phyloP scores from a whole-genome alignment of 2,888 invertebrate genomes.

The Limnephilus lunatus region DNA sequence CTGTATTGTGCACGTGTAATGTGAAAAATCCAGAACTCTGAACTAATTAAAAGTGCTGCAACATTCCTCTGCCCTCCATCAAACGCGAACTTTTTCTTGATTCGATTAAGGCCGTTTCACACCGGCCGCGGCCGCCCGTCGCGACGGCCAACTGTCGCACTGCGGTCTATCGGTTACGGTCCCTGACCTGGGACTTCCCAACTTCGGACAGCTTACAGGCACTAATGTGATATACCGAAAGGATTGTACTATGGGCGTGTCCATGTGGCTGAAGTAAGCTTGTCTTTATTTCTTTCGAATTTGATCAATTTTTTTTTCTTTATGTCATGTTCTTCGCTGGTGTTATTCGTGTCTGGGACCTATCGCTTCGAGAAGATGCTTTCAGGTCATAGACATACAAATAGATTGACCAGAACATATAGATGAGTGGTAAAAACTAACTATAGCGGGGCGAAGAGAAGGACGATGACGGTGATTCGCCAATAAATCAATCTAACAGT shows the following conservation, averaged over 20 bases:
- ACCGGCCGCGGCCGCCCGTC: background rate
- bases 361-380: too few relatives aligned
- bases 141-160: conserved; percentile 2
- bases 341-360: too few relatives aligned
- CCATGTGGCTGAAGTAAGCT: background rate
- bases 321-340: too few relatives aligned
- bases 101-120: background rate
- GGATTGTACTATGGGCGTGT: background rate
- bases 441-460: too few relatives aligned
- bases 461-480: too few relatives aligned
- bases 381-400: too few relatives aligned
- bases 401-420: too few relatives aligned
- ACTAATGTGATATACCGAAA: background rate
- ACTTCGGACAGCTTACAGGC: background rate
- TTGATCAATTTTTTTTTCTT: too few relatives aligned
- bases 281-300: too few relatives aligned
- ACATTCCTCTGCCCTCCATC: background rate
- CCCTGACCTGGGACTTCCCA: background rate
- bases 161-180: background rate
- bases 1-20: background rate
- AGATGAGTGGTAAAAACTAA: too few relatives aligned
- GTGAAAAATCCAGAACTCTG: background rate
- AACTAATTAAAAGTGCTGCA: background rate
- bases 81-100: background rate
- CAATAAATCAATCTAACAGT: too few relatives aligned